These are phyloP conservation scores for Microplitis demolitor DNA, from an alignment of 1,140 invertebrate genomes.

Conservation along the genomic window DNA sequence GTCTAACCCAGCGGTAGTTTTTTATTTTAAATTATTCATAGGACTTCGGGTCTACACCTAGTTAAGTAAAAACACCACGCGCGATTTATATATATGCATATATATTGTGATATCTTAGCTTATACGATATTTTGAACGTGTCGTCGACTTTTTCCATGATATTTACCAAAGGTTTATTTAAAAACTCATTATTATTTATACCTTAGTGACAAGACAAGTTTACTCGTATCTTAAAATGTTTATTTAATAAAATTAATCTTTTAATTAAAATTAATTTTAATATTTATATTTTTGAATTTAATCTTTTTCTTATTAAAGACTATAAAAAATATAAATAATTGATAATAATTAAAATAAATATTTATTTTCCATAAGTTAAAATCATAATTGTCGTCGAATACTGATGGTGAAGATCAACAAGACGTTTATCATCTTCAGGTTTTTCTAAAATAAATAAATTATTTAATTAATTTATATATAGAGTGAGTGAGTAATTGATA, in stretches of 20 bases:
- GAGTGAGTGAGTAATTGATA: too few relatives aligned
- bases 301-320: background rate
- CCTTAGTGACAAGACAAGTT: too few relatives aligned
- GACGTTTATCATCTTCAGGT: too few relatives aligned
- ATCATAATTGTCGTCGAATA: slow-evolving; percentile 53
- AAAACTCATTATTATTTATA: background rate
- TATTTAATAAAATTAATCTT: background rate
- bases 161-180: background rate
- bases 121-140: background rate
- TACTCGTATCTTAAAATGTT: too few relatives aligned
- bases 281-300: background rate
- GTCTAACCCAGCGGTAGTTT: slow-evolving; percentile 17
- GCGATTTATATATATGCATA: background rate
- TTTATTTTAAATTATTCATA: slow-evolving; percentile 37
- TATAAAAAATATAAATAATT: too few relatives aligned
- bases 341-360: background rate
- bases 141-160: background rate
- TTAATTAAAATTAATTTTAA: background rate
- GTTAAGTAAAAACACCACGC: slow-evolving; percentile 24
- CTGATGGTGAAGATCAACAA: slow-evolving; percentile 1
- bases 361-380: slow-evolving; percentile 48
- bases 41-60: slow-evolving; percentile 34
- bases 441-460: slow-evolving; percentile 35
- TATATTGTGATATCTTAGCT: slow-evolving; percentile 17
- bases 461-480: background rate